Percentiles rank a stretch among this genome's conserved stretches.
Evolutionary conservation across 2,797 vertebrate species (phyloP).

Genomic region (Acrossocheilus fasciatus): DNA sequence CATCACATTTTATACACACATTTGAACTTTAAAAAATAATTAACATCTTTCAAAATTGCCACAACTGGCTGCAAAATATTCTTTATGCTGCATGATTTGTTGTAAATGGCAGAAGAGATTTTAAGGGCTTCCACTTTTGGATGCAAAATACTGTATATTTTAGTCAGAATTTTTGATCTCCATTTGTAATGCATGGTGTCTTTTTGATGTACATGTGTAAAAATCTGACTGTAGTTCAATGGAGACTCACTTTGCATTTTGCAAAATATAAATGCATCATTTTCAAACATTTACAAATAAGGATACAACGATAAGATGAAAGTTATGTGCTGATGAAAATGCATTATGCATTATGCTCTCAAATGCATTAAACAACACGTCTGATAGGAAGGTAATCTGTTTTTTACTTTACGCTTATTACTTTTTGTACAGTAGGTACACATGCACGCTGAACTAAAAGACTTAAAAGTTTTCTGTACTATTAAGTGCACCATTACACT

Average conservation of each 20-base stretch:
- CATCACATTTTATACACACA: too few relatives aligned
- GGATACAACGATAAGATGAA: neutral
- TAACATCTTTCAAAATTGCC: too few relatives aligned
- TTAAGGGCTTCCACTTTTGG: neutral
- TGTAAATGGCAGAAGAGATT: neutral
- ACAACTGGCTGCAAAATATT: too few relatives aligned
- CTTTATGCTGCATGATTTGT: neutral
- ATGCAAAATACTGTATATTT: neutral
- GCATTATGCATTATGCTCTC: neutral
- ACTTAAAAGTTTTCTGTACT: too few relatives aligned
- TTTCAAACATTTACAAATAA: neutral
- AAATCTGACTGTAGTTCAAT: neutral
- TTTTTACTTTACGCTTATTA: too few relatives aligned
- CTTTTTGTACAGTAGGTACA: too few relatives aligned
- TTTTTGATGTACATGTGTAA: neutral
- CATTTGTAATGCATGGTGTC: too few relatives aligned
- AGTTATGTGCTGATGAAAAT: neutral
- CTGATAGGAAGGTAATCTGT: too few relatives aligned
- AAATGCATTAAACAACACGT: neutral
- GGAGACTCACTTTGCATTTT: neutral
- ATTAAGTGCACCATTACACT: neutral
- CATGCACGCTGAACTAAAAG: too few relatives aligned
- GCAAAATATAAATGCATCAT: neutral
- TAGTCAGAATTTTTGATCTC: neutral
- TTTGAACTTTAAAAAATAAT: too few relatives aligned